These are phyloP conservation scores for Cyprinodon diabolis DNA, from an alignment of 2,797 vertebrate genomes.

Conservation along the genomic window DNA sequence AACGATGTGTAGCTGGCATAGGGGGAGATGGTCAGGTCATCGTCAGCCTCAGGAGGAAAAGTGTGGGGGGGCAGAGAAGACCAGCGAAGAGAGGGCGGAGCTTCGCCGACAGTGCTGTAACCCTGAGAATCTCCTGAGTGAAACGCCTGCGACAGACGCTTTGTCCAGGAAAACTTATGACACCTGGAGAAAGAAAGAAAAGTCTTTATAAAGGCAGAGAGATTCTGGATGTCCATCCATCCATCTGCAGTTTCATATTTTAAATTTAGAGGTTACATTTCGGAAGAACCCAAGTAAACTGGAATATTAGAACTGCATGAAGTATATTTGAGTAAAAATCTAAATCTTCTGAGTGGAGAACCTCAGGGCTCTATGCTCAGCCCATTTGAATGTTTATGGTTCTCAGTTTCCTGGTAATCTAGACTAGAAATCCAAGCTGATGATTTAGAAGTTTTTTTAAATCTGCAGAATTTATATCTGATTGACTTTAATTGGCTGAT, in stretches of 20 bases:
- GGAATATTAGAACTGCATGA: background rate
- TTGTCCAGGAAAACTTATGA: slow-evolving; percentile 61
- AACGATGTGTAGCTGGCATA: slow-evolving; percentile 93
- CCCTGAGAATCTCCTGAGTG: slow-evolving; percentile 78
- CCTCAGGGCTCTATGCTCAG: background rate
- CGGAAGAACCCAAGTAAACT: no score
- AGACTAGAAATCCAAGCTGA: background rate
- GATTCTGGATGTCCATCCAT: background rate
- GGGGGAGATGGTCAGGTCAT: slow-evolving; percentile 93
- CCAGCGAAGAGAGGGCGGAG: slow-evolving; percentile 18
- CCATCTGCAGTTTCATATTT: no score
- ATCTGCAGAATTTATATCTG: background rate
- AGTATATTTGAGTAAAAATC: no score
- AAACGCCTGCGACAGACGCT: slow-evolving; percentile 65
- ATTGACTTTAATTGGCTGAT: background rate
- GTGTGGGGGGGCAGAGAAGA: slow-evolving; percentile 77
- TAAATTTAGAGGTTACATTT: no score
- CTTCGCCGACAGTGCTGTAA: slow-evolving; percentile 87
- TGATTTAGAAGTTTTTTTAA: background rate
- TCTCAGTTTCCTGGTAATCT: background rate
- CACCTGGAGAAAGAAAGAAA: slow-evolving; percentile 41
- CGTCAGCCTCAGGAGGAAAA: slow-evolving; percentile 79
- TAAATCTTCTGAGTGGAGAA: background rate
- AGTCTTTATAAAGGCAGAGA: background rate
- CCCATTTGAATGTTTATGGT: background rate